A percentile compares a stretch with the other conserved stretches of the same genome.
Evolutionary conservation across 2,797 vertebrate genomes (phyloP).

Genomic region (Malacoraja senta): DNA sequence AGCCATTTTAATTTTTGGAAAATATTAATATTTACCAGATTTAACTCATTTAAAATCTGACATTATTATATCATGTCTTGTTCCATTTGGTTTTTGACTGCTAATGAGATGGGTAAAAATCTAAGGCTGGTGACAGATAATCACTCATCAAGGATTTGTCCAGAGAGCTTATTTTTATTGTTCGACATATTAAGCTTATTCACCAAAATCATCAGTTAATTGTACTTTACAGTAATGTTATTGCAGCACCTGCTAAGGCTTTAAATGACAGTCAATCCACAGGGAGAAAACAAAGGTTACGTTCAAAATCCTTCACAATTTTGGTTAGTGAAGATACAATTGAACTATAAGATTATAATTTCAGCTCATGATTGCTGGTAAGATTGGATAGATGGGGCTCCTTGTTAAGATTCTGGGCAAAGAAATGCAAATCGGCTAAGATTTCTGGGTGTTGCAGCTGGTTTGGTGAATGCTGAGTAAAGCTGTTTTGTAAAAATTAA

Average conservation of each 20-base stretch:
- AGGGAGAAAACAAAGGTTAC: background rate
- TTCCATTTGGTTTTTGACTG: background rate
- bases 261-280: background rate
- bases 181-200: conserved; percentile 26
- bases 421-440: background rate
- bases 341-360: background rate
- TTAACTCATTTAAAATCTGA: background rate
- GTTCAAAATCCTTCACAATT: background rate
- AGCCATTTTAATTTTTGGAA: background rate
- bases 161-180: conserved; percentile 21
- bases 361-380: background rate
- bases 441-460: background rate
- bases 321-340: background rate
- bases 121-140: background rate
- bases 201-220: conserved; percentile 1
- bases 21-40: background rate
- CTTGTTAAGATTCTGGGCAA: background rate
- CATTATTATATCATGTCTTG: background rate
- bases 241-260: background rate
- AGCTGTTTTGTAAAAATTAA: background rate
- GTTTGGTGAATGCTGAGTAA: background rate
- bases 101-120: conserved; percentile 11
- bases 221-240: background rate
- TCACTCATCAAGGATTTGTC: conserved; percentile 24
- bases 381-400: background rate